These are phyloP conservation scores for Illadopsis cleaveri DNA, from an alignment of 2,113 vertebrate species.

Conservation along the genomic window DNA sequence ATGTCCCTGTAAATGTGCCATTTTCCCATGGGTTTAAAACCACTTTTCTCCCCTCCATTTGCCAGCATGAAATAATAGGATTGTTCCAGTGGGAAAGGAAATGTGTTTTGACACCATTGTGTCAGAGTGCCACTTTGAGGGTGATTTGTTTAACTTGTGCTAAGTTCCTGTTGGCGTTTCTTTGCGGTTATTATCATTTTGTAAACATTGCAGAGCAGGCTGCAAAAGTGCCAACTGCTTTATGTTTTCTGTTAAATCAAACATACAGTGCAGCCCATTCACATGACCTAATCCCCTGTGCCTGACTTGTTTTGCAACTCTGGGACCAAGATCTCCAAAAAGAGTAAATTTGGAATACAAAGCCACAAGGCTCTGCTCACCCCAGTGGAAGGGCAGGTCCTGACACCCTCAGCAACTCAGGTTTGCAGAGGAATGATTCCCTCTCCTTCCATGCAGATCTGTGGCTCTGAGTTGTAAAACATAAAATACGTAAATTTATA, in stretches of 20 bases:
- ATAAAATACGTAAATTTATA: too few species aligned
- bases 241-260: conserved; percentile 16
- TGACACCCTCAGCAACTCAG: not conserved
- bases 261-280: not conserved
- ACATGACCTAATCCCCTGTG: not conserved
- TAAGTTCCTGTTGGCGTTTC: conserved; percentile 10
- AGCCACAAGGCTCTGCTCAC: not conserved
- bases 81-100: conserved; percentile 27
- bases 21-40: not conserved
- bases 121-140: conserved; percentile 35
- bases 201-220: conserved; percentile 20
- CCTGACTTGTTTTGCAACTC: not conserved
- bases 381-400: not conserved
- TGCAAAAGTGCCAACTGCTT: conserved; percentile 24
- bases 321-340: not conserved
- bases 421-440: not conserved
- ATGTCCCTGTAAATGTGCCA: not conserved
- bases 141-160: conserved; percentile 38
- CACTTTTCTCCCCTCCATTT: not conserved
- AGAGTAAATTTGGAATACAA: not conserved
- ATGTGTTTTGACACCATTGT: conserved; percentile 48
- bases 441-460: not conserved
- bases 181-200: conserved; percentile 24
- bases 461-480: not conserved
- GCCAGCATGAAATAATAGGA: not conserved